A percentile compares a stretch with the other conserved stretches of the same genome.
Conservation (phyloP, 2,888 invertebrate species). For the Masnerella sp. region DNA sequence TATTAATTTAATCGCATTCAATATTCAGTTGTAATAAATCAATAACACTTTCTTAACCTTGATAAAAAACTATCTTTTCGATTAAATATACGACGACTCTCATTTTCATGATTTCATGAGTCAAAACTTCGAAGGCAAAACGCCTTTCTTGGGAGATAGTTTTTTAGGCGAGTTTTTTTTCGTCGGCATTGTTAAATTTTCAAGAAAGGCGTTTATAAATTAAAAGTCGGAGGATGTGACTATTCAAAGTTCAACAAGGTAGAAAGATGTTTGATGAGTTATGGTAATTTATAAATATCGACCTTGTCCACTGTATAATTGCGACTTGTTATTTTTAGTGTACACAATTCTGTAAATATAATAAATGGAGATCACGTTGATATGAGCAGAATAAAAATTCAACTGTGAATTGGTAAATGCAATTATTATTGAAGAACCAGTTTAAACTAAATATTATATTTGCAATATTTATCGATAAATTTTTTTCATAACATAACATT, state of each 20-base stretch:
- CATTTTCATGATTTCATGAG: too few relatives aligned
- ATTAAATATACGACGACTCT: too few relatives aligned
- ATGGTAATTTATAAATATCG: slow-evolving; percentile 24
- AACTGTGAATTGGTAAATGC: too few relatives aligned
- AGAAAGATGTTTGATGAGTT: slow-evolving; percentile 25
- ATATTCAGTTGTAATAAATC: neutral
- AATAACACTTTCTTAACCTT: too few relatives aligned
- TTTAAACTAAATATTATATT: too few relatives aligned
- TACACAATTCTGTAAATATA: neutral
- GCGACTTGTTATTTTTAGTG: slow-evolving; percentile 10
- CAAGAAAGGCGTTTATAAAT: slow-evolving; percentile 12
- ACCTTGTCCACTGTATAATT: slow-evolving; percentile 14
- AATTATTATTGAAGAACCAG: too few relatives aligned
- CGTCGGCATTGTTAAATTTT: slow-evolving; percentile 11
- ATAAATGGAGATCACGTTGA: too few relatives aligned
- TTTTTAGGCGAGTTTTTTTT: slow-evolving; percentile 8
- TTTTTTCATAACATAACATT: too few relatives aligned
- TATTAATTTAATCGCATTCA: too few relatives aligned
- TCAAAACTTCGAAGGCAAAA: slow-evolving; percentile 7
- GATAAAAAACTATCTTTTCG: too few relatives aligned
- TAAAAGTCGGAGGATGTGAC: slow-evolving; percentile 2
- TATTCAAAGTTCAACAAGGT: slow-evolving; percentile 24
- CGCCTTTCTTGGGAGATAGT: slow-evolving; percentile 12
- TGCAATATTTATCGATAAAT: too few relatives aligned
- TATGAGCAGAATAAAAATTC: neutral